Evolutionary conservation across 2,113 vertebrate species (phyloP).

Genomic region (Polyodon spathula): DNA sequence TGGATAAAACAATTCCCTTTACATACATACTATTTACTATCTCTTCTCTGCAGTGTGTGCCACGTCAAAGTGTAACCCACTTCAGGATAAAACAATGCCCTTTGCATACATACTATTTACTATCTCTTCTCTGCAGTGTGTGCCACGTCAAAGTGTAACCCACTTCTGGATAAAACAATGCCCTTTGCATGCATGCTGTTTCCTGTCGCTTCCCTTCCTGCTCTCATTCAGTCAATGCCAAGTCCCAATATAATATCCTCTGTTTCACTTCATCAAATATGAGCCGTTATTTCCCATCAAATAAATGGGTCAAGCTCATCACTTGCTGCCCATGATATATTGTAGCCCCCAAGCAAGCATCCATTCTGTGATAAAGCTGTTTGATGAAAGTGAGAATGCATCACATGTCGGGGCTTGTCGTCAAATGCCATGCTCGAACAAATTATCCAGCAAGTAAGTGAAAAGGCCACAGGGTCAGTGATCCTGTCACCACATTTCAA

Average conservation of each 20-base stretch:
- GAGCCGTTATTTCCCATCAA: background rate
- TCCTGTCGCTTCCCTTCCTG: too few relatives aligned
- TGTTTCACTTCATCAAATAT: background rate
- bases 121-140: constrained; percentile 6
- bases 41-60: too few relatives aligned
- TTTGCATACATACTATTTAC: background rate
- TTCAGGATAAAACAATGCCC: too few relatives aligned
- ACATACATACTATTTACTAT: too few relatives aligned
- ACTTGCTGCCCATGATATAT: background rate
- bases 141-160: too few relatives aligned
- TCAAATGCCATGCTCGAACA: background rate
- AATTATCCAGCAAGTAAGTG: background rate
- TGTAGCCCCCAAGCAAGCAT: background rate
- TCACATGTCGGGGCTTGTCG: background rate
- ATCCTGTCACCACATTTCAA: too few relatives aligned
- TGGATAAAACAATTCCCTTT: too few relatives aligned
- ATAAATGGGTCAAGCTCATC: background rate
- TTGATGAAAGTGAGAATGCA: background rate
- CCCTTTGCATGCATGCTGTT: too few relatives aligned
- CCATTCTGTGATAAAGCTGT: background rate
- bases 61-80: too few relatives aligned
- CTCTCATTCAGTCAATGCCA: constrained; percentile 6
- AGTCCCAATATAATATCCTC: background rate
- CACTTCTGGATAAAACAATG: too few relatives aligned
- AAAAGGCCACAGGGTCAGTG: too few relatives aligned